Base-by-base conservation (phyloP, 2,113 vertebrate genomes). In the Triplophysa tibetana region DNA sequence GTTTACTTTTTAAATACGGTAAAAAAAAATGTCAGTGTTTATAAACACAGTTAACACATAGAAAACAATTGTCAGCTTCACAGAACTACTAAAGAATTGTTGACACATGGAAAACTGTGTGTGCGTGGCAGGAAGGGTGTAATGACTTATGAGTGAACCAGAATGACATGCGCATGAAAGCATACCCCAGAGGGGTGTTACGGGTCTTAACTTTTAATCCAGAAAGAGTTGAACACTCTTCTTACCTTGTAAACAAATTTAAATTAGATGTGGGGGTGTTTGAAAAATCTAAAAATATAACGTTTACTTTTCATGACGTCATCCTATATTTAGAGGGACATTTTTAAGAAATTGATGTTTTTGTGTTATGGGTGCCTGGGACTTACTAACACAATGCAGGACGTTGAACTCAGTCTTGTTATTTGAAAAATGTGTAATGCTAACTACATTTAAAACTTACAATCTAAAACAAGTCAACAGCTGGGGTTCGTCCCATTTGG, bases 61-160 rank as follows among this genome's bases (percentile, higher is more conserved):
- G 73, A 67, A 79, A 77, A 67, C 56, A 65, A 24, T 75, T 52
- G 24, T 65, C 62, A 58, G 33, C 70, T 70, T 79, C 58, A 50
- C n/a, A 45, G 56, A 56, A 61, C 17, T 50, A 7, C 52, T 65
- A 29, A 80, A 52, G 43, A 75, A 75, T 43, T 75, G 73, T 75
- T 75, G 60, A 63, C 58, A 9, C 23, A 48, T 50, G 69, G 9
- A 1, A 26, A 70, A 33, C 17, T 41, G 70, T 24, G n/a, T 11
- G 74, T 77, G 62, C 43, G 61, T 76, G 61, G 74, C 21, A 75
- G 38, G 11, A 45, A 76, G 21, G 48, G 54, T 24, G 12, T 76
- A 65, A 76, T 76, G 62, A 76, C 61, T 64, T 14, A 2, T 16
- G 23, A 76, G 61, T 16, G 26, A 65, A 65, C 29, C 43, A 45